A percentile compares a stretch with the other conserved stretches of the same genome.
Evolutionary conservation across 2,113 vertebrate genomes (phyloP).

Genomic region (Albula glossodonta): DNA sequence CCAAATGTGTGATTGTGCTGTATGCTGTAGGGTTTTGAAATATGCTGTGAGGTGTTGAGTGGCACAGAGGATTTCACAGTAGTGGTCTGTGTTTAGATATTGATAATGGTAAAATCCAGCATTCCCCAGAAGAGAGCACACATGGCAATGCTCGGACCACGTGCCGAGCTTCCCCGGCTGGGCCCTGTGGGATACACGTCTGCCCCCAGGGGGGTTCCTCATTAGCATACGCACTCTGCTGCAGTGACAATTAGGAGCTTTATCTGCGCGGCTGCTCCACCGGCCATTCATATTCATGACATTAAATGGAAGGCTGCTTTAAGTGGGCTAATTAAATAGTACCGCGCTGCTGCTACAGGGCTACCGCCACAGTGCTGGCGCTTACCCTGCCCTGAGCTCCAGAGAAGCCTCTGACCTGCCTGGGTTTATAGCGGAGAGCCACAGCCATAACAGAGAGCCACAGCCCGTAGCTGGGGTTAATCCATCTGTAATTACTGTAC

Average conservation of each 20-base stretch:
- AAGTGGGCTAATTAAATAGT: conserved; percentile 51
- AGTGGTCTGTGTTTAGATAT: background rate
- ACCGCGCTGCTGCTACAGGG: no score
- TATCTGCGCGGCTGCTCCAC: conserved; percentile 54
- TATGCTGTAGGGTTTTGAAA: background rate
- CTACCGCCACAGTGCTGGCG: conserved; percentile 4
- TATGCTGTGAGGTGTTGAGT: background rate
- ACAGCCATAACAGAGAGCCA: no score
- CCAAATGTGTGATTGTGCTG: no score
- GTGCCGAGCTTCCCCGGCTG: background rate
- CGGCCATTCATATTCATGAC: conserved; percentile 64
- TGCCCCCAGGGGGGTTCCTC: conserved; percentile 39
- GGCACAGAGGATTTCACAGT: background rate
- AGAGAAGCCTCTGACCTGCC: conserved; percentile 66
- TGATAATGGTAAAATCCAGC: background rate
- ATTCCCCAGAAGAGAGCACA: background rate
- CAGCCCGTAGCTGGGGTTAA: conserved; percentile 42
- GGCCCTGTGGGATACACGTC: background rate
- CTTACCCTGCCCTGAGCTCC: conserved; percentile 15
- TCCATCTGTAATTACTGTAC: conserved; percentile 52
- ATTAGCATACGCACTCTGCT: conserved; percentile 56
- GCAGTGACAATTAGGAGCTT: conserved; percentile 63
- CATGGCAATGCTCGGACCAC: background rate
- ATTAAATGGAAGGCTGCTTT: conserved; percentile 48
- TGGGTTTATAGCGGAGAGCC: conserved; percentile 52